Percentiles rank a stretch among this genome's conserved stretches.
These are phyloP conservation scores for Chionodraco myersi DNA, from an alignment of 2,113 vertebrate species.

Conservation along the genomic window DNA sequence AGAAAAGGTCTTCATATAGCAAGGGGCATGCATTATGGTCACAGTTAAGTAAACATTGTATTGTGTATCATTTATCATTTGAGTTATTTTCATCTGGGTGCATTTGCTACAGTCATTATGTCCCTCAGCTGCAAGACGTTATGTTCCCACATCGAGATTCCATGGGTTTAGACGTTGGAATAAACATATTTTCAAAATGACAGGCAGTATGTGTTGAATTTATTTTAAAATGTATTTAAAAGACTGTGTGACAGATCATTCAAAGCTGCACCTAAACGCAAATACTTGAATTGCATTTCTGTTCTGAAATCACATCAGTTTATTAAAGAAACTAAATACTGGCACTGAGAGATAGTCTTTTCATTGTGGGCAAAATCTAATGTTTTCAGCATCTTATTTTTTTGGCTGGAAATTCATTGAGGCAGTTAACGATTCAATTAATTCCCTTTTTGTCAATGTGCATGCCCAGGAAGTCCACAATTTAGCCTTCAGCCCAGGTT, in stretches of 20 bases:
- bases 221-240: background rate
- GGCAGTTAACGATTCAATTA: no score
- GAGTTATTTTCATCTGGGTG: conserved; percentile 30
- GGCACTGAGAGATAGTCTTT: no score
- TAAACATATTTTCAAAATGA: background rate
- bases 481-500: background rate
- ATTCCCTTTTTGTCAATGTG: no score
- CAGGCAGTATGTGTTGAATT: conserved; percentile 10
- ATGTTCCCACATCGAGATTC: conserved; percentile 17
- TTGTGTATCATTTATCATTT: conserved; percentile 38
- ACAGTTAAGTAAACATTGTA: conserved; percentile 29
- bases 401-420: background rate
- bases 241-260: no score
- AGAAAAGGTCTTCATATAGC: conserved; percentile 46
- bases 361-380: no score
- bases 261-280: background rate
- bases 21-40: conserved; percentile 18
- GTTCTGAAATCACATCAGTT: background rate
- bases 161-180: conserved; percentile 14
- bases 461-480: no score
- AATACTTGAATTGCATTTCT: background rate
- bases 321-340: no score
- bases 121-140: conserved; percentile 1
- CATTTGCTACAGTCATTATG: conserved; percentile 3
- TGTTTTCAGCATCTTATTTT: no score